These are phyloP conservation scores for Drosophila quasianomalipes DNA, from an alignment of 2,888 invertebrate genomes.

Conservation along the genomic window DNA sequence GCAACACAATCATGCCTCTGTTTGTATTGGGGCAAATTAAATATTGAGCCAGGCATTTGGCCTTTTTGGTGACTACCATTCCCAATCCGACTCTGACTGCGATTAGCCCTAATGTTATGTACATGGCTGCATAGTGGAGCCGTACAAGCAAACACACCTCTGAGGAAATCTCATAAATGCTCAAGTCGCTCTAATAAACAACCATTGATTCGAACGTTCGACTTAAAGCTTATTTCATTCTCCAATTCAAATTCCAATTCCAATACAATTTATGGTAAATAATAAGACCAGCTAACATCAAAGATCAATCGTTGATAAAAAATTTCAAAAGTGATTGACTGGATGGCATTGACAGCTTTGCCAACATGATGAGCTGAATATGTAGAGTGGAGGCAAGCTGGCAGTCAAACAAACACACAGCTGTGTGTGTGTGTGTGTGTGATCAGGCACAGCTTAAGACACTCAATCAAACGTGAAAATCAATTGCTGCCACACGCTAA, in stretches of 20 bases:
- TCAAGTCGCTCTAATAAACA: constrained; percentile 17
- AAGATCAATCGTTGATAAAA: constrained; percentile 25
- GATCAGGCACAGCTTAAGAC: constrained; percentile 53
- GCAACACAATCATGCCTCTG: constrained; percentile 12
- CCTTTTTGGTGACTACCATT: constrained; percentile 25
- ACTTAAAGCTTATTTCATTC: constrained; percentile 31
- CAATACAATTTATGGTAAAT: constrained; percentile 49
- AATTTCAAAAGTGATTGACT: constrained; percentile 8
- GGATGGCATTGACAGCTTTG: constrained; percentile 37
- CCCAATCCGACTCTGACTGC: constrained; percentile 18
- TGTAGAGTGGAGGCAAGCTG: constrained; percentile 28
- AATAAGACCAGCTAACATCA: constrained; percentile 43
- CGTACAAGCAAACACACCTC: constrained; percentile 13
- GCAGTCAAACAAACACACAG: constrained; percentile 16
- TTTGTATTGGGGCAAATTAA: constrained; percentile 53
- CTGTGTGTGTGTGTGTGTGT: neutral
- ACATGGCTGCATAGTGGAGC: constrained; percentile 21
- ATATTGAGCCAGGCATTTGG: constrained; percentile 61
- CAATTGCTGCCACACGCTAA: constrained; percentile 63
- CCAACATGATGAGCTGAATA: constrained; percentile 34
- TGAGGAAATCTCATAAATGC: constrained; percentile 10
- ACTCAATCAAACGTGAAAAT: constrained; percentile 62
- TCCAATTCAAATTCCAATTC: constrained; percentile 20
- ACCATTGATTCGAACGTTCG: constrained; percentile 15
- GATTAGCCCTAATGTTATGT: constrained; percentile 58